Percentiles rank a stretch among this genome's conserved stretches.
These are phyloP conservation scores for Esox lucius DNA, from an alignment of 2,797 vertebrate genomes.

Conservation along the genomic window DNA sequence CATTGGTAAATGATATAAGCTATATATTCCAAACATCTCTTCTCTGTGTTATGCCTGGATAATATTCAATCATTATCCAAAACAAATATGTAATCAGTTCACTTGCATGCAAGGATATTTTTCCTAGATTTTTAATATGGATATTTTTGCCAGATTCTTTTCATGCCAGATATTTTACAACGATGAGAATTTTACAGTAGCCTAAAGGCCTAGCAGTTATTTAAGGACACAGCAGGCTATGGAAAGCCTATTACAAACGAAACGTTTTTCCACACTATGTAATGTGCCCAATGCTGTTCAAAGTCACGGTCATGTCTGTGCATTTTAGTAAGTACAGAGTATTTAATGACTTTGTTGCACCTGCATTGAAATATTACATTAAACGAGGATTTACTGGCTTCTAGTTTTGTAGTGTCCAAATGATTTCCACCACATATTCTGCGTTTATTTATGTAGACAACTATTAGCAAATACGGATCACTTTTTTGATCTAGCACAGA, in stretches of 20 bases:
- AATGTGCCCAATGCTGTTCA: not conserved
- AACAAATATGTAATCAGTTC: not conserved
- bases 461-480: not conserved
- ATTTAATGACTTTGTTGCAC: not conserved
- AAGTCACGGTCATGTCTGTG: not conserved
- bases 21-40: constrained; percentile 3
- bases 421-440: not conserved
- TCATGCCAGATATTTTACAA: not conserved
- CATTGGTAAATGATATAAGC: constrained; percentile 1
- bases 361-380: not conserved
- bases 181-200: not conserved
- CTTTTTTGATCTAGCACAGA: not conserved
- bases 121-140: not conserved
- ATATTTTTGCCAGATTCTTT: not conserved
- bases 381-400: not conserved
- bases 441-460: not conserved
- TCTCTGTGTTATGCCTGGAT: not conserved
- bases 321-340: not conserved
- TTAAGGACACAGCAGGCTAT: not conserved
- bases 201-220: not conserved
- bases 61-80: not conserved
- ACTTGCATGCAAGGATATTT: not conserved
- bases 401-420: not conserved
- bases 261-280: not conserved
- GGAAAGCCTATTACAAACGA: not conserved